Conservation (phyloP, 2,113 vertebrate genomes). For the Pogonocichla stellata region DNA sequence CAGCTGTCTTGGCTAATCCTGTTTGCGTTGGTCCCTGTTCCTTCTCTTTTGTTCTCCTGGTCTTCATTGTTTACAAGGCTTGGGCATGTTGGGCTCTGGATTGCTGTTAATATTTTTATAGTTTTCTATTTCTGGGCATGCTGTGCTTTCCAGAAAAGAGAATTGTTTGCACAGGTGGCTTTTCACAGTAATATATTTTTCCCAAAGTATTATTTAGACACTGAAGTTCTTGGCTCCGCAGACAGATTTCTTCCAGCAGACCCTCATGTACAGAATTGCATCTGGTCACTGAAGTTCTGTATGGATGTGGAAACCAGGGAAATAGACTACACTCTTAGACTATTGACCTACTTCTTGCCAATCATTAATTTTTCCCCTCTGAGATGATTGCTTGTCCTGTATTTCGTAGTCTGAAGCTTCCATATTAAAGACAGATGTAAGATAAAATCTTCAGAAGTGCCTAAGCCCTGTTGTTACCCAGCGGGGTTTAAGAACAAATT, state of each 20-base stretch:
- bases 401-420: constrained; percentile 10
- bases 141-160: not conserved
- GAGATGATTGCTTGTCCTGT: not conserved
- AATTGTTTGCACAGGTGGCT: not conserved
- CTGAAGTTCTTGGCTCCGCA: not conserved
- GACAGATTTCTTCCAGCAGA: not conserved
- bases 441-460: constrained; percentile 48
- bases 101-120: not conserved
- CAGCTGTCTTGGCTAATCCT: not conserved
- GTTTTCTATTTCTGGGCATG: not conserved
- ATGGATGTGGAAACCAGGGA: not conserved
- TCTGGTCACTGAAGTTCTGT: not conserved
- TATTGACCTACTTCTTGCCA: not conserved
- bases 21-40: not conserved
- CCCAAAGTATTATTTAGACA: not conserved
- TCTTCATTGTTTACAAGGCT: not conserved
- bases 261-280: not conserved
- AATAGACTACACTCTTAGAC: not conserved
- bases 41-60: not conserved
- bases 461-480: constrained; percentile 35
- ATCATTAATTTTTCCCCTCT: not conserved
- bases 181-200: not conserved
- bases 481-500: constrained; percentile 39
- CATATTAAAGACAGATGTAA: not conserved
- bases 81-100: not conserved